Conservation (phyloP, 1,140 invertebrate genomes). For the Drosophila bocqueti region DNA sequence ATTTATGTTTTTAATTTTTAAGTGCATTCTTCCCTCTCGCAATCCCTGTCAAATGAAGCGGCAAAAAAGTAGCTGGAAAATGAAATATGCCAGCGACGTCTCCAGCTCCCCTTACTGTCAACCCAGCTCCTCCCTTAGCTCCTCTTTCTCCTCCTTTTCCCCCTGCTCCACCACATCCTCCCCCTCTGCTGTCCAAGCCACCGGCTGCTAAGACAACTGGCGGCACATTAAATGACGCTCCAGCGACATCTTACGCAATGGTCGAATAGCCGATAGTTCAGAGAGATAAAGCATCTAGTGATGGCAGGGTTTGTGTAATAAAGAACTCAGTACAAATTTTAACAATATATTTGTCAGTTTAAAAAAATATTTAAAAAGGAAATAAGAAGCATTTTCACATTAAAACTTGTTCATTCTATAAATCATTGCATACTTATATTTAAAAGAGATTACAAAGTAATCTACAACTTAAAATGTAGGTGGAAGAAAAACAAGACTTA, state of each 20-base stretch:
- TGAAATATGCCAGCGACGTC: constrained; percentile 83
- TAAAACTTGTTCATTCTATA: background rate
- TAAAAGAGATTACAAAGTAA: no score
- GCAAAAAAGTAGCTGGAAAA: constrained; percentile 82
- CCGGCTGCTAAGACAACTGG: constrained; percentile 73
- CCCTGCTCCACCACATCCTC: background rate
- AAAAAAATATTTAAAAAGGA: background rate
- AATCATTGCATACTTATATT: background rate
- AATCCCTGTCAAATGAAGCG: constrained; percentile 80
- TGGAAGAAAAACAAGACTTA: no score
- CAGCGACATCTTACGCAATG: constrained; percentile 82
- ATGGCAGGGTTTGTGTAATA: constrained; percentile 3
- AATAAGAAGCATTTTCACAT: background rate
- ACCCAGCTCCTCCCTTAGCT: background rate
- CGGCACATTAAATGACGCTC: constrained; percentile 83
- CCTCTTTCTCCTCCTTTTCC: background rate
- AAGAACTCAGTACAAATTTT: no score
- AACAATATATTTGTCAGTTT: no score
- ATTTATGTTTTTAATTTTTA: background rate
- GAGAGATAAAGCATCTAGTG: constrained; percentile 5
- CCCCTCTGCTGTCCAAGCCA: constrained; percentile 7
- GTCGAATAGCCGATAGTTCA: constrained; percentile 46
- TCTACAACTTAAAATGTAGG: no score
- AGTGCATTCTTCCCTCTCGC: constrained; percentile 6
- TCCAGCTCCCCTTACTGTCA: constrained; percentile 24